Base-by-base conservation (phyloP, 1,140 invertebrate genomes). In the Cherax destructor region DNA sequence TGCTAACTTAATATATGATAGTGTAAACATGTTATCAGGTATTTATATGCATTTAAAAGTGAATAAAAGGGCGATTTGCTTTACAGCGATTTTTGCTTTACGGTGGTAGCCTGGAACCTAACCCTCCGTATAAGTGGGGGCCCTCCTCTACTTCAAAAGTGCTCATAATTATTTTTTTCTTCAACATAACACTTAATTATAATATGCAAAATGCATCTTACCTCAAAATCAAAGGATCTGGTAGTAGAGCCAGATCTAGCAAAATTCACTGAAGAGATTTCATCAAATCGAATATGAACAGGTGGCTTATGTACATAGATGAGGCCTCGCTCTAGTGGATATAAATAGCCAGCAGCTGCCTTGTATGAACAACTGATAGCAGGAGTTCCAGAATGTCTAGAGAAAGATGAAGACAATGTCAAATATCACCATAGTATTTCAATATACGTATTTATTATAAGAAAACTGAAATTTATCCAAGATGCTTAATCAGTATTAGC, bases 261-360 rank as follows among this genome's bases (percentile, higher is more conserved):
- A 95, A 99, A 99, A 94, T 99, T 99, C 0, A 99, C 98, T 11
- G 96, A 97, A 0, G 96, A 95, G 18, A 99, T 98, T 95, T 99
- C 99, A 94, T 99, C 99, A 95, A 99, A 99, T 47, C 99, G 96
- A 89, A 99, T 98, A 94, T 99, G 99, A 90, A 99, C 96, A 0
- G 99, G 98, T 16, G 99, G 99, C 94, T 99, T 99, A 94, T 99
- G 99, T 21, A 99, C 98, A 94, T 99, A 99, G 92, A 99, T 99
- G 93, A 99, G 99, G 50, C 99, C 99, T 94, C 99, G 96, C 94
- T 99, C 99, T n/a, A 99, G 95, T 4, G 99, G 99, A 95, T 99
- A 99, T 59, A 99, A 94, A 94, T 98, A 97, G 24, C 99, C 99
- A 24, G 98, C 98, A 10, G 98, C 98, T n/a, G 99, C 99, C 95